A percentile compares a stretch with the other conserved stretches of the same genome.
Conservation (phyloP, 2,113 vertebrate species). For the Marmota monax region DNA sequence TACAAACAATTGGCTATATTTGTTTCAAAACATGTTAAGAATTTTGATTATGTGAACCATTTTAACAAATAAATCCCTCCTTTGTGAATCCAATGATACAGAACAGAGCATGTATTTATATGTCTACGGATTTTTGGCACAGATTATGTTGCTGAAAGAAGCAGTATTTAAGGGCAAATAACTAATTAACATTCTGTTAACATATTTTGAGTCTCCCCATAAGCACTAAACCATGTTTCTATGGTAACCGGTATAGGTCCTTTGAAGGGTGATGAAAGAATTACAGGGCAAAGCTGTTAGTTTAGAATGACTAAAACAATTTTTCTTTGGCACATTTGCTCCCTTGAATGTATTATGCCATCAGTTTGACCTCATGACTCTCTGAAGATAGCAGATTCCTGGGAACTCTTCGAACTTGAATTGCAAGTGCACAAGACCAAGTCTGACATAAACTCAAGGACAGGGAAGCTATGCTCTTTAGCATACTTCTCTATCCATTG, state of each 20-base stretch:
- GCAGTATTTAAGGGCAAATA: slow-evolving; percentile 63
- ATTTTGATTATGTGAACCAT: slow-evolving; percentile 78
- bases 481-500: not conserved
- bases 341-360: not conserved
- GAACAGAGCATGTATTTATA: slow-evolving; percentile 74
- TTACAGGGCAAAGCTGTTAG: not conserved
- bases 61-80: slow-evolving; percentile 60
- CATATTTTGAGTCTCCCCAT: slow-evolving; percentile 56
- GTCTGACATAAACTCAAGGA: not conserved
- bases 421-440: not conserved
- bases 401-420: not conserved
- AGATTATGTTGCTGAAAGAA: slow-evolving; percentile 67
- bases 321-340: slow-evolving; percentile 32
- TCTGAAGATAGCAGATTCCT: not conserved
- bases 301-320: not conserved
- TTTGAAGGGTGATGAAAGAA: slow-evolving; percentile 1
- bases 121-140: slow-evolving; percentile 64
- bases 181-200: slow-evolving; percentile 54
- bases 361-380: not conserved
- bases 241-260: slow-evolving; percentile 57
- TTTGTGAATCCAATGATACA: slow-evolving; percentile 60
- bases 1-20: slow-evolving; percentile 65
- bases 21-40: slow-evolving; percentile 66
- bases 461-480: not conserved
- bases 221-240: slow-evolving; percentile 53